These are phyloP conservation scores for Mamestra configurata DNA, from an alignment of 1,140 invertebrate genomes.

Conservation along the genomic window DNA sequence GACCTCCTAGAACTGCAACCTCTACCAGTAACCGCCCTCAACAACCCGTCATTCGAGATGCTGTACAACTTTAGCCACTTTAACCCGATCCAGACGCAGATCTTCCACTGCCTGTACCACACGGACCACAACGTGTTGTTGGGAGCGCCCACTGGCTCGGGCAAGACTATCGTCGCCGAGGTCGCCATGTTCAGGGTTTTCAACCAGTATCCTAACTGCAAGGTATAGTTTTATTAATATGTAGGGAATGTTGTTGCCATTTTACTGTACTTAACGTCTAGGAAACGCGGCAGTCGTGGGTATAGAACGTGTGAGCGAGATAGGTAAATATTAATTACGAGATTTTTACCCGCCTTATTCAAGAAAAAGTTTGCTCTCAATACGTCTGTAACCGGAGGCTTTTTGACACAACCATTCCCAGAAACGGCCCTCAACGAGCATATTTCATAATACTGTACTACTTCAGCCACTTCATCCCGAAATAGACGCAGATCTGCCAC, in stretches of 20 bases:
- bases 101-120: conserved; percentile 98
- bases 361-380: no score
- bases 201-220: conserved; percentile 93
- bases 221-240: conserved; percentile 88
- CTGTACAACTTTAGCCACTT: conserved; percentile 98
- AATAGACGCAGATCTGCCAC: conserved; percentile 99
- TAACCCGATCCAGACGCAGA: conserved; percentile 99
- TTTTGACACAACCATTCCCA: conserved; percentile 97
- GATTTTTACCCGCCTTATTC: no score
- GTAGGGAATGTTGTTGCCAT: no score
- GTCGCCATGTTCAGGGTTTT: conserved; percentile 99
- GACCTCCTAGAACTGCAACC: conserved; percentile 97
- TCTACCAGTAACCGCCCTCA: conserved; percentile 94
- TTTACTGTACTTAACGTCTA: no score
- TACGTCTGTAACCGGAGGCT: no score
- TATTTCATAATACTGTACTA: conserved; percentile 95
- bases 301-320: no score
- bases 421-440: conserved; percentile 94
- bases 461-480: conserved; percentile 99
- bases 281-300: no score
- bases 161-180: conserved; percentile 99
- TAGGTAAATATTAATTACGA: no score
- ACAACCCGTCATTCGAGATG: conserved; percentile 92
- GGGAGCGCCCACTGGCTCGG: conserved; percentile 99
- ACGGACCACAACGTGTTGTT: conserved; percentile 98